phyloP scores from a whole-genome alignment of 2,113 vertebrate genomes.

The cat (Felis catus) region F.catus_Fca126_mat1.0 CM031428.1:31086501-31087000 shows the following conservation, averaged over 20 bases:
- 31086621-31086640: not conserved
- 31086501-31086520: not conserved
- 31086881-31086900: too few relatives aligned
- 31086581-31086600: not conserved
- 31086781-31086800: too few relatives aligned
- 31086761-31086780: too few relatives aligned
- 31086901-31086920: too few relatives aligned
- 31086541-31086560: not conserved
- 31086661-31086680: not conserved
- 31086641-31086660: not conserved
- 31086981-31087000: not conserved
- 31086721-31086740: not conserved
- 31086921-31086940: too few relatives aligned
- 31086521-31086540: not conserved
- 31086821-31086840: too few relatives aligned
- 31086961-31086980: not conserved
- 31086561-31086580: not conserved
- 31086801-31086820: too few relatives aligned
- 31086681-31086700: not conserved
- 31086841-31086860: too few relatives aligned
- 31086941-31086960: not conserved
- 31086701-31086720: not conserved
- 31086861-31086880: too few relatives aligned
- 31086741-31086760: too few relatives aligned
- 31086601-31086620: not conserved